Evolutionary conservation across 1,140 invertebrate species (phyloP).

Genomic region (Oncopeltus fasciatus): DNA sequence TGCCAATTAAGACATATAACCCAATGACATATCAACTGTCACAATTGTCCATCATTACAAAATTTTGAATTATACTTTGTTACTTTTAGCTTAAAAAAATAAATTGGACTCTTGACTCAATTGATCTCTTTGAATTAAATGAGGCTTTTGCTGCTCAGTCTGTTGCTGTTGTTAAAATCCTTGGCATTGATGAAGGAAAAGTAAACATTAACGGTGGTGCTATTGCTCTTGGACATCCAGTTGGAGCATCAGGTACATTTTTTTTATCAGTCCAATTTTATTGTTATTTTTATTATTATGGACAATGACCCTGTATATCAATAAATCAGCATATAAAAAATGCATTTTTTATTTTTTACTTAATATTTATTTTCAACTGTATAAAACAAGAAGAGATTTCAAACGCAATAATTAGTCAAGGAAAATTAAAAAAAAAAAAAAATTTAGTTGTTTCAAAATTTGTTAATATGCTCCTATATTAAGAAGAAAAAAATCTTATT

Average conservation of each 20-base stretch:
- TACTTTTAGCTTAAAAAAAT: constrained; percentile 42
- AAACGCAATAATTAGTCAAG: too few species aligned
- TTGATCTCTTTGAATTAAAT: constrained; percentile 80
- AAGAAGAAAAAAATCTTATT: not conserved
- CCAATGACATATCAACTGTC: too few species aligned
- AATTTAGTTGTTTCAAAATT: not conserved
- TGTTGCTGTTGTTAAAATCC: constrained; percentile 44
- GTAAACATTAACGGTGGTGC: constrained; percentile 76
- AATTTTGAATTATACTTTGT: too few species aligned
- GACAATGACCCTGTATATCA: too few species aligned
- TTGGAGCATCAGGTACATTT: constrained; percentile 55
- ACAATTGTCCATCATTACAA: too few species aligned
- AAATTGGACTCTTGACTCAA: constrained; percentile 63
- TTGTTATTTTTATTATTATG: too few species aligned
- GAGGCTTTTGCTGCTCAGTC: constrained; percentile 72
- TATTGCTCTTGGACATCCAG: constrained; percentile 79
- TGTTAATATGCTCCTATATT: not conserved
- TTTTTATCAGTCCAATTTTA: too few species aligned
- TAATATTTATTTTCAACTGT: too few species aligned
- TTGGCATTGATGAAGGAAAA: constrained; percentile 53
- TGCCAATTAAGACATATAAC: too few species aligned
- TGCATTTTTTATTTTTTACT: too few species aligned
- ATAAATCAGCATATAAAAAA: too few species aligned
- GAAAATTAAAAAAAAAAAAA: not conserved
- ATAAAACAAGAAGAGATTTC: too few species aligned